phyloP scores from a whole-genome alignment of 2,888 invertebrate species.

The Rotaria macrura region DNA sequence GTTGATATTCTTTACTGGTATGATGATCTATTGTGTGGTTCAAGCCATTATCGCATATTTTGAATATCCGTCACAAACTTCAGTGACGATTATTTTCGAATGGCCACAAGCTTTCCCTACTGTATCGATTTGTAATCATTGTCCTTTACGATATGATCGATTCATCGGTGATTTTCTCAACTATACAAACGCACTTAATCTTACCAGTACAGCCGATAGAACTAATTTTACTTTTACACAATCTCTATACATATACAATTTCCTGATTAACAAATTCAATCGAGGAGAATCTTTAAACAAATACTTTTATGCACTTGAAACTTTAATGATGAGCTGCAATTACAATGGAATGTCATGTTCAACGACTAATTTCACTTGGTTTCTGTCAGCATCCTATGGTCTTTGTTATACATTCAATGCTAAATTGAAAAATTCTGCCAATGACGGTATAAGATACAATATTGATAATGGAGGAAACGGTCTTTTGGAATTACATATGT shows the following conservation, averaged over 20 bases:
- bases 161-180: not conserved
- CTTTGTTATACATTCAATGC: not conserved
- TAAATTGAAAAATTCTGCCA: not conserved
- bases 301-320: not conserved
- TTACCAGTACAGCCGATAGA: not conserved
- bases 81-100: conserved; percentile 15
- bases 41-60: not conserved
- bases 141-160: not conserved
- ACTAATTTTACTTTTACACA: not conserved
- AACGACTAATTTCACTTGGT: not conserved
- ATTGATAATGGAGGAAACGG: not conserved
- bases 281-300: not conserved
- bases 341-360: not conserved
- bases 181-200: not conserved
- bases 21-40: not conserved
- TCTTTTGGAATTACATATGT: not conserved
- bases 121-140: conserved; percentile 15
- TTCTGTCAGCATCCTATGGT: not conserved
- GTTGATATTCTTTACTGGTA: not conserved
- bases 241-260: not conserved
- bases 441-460: not conserved
- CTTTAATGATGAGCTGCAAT: not conserved
- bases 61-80: not conserved
- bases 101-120: conserved; percentile 24
- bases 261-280: not conserved